These are phyloP conservation scores for Calypte anna DNA, from an alignment of 2,113 vertebrate genomes.

Conservation along the genomic window DNA sequence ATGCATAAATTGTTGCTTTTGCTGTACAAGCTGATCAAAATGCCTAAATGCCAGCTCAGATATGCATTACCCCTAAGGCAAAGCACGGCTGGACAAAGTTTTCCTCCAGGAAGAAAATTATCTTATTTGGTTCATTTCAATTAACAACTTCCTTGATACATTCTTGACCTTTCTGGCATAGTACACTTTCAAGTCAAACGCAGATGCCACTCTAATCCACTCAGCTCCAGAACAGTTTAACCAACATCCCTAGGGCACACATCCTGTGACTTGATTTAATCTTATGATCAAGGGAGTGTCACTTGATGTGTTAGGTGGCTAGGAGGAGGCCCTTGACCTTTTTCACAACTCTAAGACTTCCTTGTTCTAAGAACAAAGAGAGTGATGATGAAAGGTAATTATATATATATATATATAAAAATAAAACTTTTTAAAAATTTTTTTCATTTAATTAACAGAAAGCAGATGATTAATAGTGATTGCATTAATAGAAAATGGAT, in stretches of 20 bases:
- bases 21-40: neutral
- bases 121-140: constrained; percentile 70
- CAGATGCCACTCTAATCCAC: constrained; percentile 70
- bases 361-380: constrained; percentile 5
- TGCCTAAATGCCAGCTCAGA: neutral
- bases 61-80: neutral
- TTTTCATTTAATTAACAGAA: neutral
- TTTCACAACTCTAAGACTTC: constrained; percentile 27
- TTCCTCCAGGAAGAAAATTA: constrained; percentile 45
- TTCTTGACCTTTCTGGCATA: constrained; percentile 59
- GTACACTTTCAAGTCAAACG: constrained; percentile 50
- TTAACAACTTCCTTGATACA: constrained; percentile 67
- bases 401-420: too few relatives aligned
- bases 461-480: neutral
- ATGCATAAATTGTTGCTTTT: neutral
- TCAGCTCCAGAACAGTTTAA: constrained; percentile 65
- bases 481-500: neutral
- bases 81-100: neutral
- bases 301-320: constrained; percentile 58
- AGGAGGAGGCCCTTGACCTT: constrained; percentile 54
- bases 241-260: constrained; percentile 57
- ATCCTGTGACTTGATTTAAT: constrained; percentile 75
- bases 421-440: neutral
- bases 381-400: neutral
- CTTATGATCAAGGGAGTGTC: constrained; percentile 68